Evolutionary conservation across 2,113 vertebrate genomes (phyloP).

Genomic region (Steatornis caripensis): DNA sequence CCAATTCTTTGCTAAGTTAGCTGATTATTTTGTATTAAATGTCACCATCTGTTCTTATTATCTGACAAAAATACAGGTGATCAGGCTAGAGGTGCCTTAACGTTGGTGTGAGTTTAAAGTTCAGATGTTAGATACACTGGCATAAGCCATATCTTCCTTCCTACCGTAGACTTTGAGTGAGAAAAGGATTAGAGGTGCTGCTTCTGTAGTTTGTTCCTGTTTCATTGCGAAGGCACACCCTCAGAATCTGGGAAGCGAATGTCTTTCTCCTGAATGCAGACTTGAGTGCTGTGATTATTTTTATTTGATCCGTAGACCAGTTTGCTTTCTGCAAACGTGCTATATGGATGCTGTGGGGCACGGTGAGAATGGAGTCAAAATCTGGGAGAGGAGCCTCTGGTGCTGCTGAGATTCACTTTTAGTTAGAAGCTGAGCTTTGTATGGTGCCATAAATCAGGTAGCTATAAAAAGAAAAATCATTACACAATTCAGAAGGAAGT

Average conservation of each 20-base stretch:
- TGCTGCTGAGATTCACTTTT: background rate
- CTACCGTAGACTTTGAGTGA: slow-evolving; percentile 67
- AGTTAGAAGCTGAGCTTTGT: background rate
- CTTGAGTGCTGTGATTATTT: slow-evolving; percentile 12
- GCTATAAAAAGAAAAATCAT: background rate
- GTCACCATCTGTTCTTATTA: slow-evolving; percentile 33
- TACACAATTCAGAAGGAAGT: background rate
- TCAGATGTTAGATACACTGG: slow-evolving; percentile 51
- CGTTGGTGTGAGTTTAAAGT: slow-evolving; percentile 12
- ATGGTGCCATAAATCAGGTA: slow-evolving; percentile 19
- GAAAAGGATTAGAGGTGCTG: slow-evolving; percentile 61
- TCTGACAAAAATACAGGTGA: slow-evolving; percentile 10
- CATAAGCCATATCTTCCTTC: slow-evolving; percentile 61
- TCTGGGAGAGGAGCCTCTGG: background rate
- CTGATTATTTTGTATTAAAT: slow-evolving; percentile 22
- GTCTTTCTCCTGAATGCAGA: slow-evolving; percentile 16
- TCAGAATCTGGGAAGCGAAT: slow-evolving; percentile 56
- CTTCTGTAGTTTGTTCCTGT: slow-evolving; percentile 60
- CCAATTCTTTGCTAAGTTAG: background rate
- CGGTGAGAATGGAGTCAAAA: background rate
- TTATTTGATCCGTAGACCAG: background rate
- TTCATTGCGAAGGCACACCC: slow-evolving; percentile 56
- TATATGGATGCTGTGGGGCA: accelerated
- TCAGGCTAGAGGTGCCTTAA: background rate
- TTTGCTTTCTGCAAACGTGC: slow-evolving; percentile 20